Percentiles rank a stretch among this genome's conserved stretches.
Conservation (phyloP, 2,888 invertebrate species). For the Hypolimnas misippus region DNA sequence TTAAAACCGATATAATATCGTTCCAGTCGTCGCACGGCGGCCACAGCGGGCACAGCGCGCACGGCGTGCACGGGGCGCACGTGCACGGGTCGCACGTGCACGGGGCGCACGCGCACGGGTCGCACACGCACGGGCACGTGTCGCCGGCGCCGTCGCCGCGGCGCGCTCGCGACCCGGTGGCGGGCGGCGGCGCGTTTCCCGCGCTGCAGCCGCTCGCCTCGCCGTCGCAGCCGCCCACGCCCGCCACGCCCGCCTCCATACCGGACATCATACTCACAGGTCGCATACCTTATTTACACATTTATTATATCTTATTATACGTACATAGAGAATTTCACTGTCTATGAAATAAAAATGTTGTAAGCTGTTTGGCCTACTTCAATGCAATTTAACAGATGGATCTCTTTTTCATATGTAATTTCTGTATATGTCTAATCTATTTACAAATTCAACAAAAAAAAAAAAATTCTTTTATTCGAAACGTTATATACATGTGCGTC, state of each 20-base stretch:
- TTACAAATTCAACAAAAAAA: too few species aligned
- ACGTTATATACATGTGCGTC: too few species aligned
- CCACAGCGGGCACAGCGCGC: constrained; percentile 23
- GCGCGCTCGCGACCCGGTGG: constrained; percentile 72
- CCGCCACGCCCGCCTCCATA: constrained; percentile 91
- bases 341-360: too few species aligned
- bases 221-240: constrained; percentile 63
- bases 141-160: constrained; percentile 73
- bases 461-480: too few species aligned
- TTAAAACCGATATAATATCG: background rate
- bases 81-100: too few species aligned
- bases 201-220: constrained; percentile 68
- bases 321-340: too few species aligned
- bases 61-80: constrained; percentile 44
- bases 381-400: too few species aligned
- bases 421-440: too few species aligned
- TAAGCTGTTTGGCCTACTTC: too few species aligned
- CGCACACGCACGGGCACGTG: constrained; percentile 75
- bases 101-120: constrained; percentile 45
- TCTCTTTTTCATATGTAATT: too few species aligned
- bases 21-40: constrained; percentile 44
- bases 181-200: constrained; percentile 83
- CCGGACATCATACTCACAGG: constrained; percentile 93
- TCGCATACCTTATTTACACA: too few species aligned
- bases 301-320: too few species aligned